A percentile compares a stretch with the other conserved stretches of the same genome.
Evolutionary conservation across 2,797 vertebrate genomes (phyloP).

Genomic region (Aythya fuligula): DNA sequence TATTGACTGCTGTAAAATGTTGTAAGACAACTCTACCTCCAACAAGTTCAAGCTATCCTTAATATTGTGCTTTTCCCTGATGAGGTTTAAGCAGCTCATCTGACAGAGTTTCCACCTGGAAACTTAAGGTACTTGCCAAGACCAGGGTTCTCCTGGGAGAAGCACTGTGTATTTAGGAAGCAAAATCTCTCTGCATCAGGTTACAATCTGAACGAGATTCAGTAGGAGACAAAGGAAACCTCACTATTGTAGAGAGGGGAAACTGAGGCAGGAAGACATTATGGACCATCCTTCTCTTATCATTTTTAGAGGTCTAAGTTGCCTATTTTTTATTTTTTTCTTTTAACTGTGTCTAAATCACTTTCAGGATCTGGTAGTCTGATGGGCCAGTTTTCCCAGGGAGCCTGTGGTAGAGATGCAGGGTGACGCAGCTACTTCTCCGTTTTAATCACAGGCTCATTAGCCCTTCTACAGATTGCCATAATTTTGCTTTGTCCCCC

Average conservation of each 20-base stretch:
- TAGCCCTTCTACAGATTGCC: slow-evolving; percentile 21
- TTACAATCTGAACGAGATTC: not conserved
- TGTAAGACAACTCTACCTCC: not conserved
- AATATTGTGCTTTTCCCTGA: not conserved
- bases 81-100: slow-evolving; percentile 7
- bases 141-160: not conserved
- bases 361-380: not conserved
- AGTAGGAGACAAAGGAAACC: not conserved
- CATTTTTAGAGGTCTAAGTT: not conserved
- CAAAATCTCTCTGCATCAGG: not conserved
- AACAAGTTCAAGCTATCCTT: not conserved
- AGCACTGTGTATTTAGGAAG: not conserved
- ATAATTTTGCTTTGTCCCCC: slow-evolving; percentile 43
- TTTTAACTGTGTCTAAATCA: not conserved
- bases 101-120: not conserved
- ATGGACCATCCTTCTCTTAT: not conserved
- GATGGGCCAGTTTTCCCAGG: not conserved
- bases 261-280: not conserved
- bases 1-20: rapidly evolving
- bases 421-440: not conserved
- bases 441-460: slow-evolving; percentile 53
- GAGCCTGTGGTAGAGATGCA: not conserved
- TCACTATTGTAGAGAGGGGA: not conserved
- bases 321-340: not conserved
- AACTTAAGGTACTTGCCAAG: not conserved